Evolutionary conservation across 2,113 vertebrate species (phyloP).

Genomic region (Columba janthina): DNA sequence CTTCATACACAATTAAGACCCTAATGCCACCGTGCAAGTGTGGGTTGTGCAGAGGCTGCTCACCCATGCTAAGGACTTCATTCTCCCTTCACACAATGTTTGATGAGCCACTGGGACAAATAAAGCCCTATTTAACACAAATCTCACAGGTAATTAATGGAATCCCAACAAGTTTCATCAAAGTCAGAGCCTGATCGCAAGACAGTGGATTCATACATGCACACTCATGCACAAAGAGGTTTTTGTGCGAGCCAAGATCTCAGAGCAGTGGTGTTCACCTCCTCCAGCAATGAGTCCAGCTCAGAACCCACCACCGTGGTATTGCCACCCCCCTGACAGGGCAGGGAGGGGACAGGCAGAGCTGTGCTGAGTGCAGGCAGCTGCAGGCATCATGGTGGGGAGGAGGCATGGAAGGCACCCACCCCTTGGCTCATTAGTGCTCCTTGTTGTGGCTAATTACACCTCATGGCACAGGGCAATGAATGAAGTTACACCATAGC

Average conservation of each 20-base stretch:
- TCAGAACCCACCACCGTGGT: rapidly evolving
- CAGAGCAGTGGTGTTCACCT: rapidly evolving
- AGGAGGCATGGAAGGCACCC: background rate
- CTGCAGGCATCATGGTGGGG: background rate
- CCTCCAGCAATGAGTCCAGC: background rate
- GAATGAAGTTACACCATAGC: background rate
- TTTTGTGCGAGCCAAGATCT: background rate
- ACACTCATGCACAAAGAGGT: rapidly evolving
- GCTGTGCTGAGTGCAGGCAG: background rate
- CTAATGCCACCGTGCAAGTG: rapidly evolving
- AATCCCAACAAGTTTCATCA: background rate
- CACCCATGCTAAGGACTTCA: background rate
- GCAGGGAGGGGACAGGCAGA: background rate
- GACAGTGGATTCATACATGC: no score
- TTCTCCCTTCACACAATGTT: background rate
- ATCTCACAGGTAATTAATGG: background rate
- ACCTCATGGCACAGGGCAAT: background rate
- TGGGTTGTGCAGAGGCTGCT: background rate
- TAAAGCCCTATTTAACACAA: background rate
- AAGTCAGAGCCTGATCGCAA: background rate
- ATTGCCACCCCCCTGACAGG: background rate
- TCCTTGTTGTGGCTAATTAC: background rate
- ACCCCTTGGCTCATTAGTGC: background rate
- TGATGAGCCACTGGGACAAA: background rate
- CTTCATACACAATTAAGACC: background rate